These are phyloP conservation scores for Laspeyria flexula DNA, from an alignment of 2,888 invertebrate species.

Conservation along the genomic window DNA sequence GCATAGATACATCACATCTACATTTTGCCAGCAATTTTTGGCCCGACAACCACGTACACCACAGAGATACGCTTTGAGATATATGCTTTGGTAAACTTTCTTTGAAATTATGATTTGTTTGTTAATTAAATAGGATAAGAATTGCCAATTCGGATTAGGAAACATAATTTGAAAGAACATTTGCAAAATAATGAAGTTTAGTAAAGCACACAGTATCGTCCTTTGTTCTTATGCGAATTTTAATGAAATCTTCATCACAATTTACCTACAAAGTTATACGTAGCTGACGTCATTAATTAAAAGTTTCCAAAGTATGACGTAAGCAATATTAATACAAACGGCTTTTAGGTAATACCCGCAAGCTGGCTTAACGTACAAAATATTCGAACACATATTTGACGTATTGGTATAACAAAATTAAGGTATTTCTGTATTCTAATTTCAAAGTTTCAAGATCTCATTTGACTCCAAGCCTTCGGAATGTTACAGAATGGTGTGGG, in stretches of 20 bases:
- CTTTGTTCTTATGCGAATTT: slow-evolving; percentile 25
- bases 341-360: slow-evolving; percentile 34
- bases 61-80: too few relatives aligned
- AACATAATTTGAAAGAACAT: too few relatives aligned
- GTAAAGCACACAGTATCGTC: too few relatives aligned
- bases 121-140: too few relatives aligned
- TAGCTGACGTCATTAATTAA: slow-evolving; percentile 41
- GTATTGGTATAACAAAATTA: slow-evolving; percentile 26
- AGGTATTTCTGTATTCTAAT: slow-evolving; percentile 43
- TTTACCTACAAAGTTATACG: slow-evolving; percentile 25
- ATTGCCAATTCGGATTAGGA: too few relatives aligned
- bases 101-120: too few relatives aligned
- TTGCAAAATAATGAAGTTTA: too few relatives aligned
- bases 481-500: slow-evolving; percentile 54
- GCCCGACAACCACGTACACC: too few relatives aligned
- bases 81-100: too few relatives aligned
- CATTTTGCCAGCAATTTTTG: too few relatives aligned
- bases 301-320: slow-evolving; percentile 37
- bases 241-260: slow-evolving; percentile 34
- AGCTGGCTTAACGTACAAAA: slow-evolving; percentile 13
- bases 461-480: slow-evolving; percentile 43
- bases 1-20: too few relatives aligned
- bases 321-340: slow-evolving; percentile 37
- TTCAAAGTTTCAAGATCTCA: slow-evolving; percentile 52
- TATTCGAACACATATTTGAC: slow-evolving; percentile 24